Base-by-base conservation (phyloP, 2,797 vertebrate species). In the Rhinophrynus dorsalis region DNA sequence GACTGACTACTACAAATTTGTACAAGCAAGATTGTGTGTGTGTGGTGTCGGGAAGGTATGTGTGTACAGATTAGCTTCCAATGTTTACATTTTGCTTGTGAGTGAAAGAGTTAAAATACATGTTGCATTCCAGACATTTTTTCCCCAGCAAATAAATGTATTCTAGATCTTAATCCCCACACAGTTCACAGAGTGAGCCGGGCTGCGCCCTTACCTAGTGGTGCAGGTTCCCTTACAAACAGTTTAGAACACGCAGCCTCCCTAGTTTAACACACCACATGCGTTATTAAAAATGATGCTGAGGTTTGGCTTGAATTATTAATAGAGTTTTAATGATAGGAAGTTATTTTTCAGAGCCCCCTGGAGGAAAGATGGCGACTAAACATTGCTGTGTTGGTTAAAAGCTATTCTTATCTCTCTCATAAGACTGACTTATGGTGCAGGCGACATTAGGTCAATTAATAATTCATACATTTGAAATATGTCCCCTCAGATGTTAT, bases 401-500 rank as follows among this genome's bases (percentile, higher is more conserved):
- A 81, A 85, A 83, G 81, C 81, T 81, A 76, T 84, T 84, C 82
- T 81, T 81, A 70, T 83, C 81, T 75, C 71, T 79, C 20, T 52
- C 40, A 75, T 26, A 78, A 87, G 85, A 74, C 63, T 54, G 67
- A 72, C 61, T 80, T 68, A 75, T 1, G 79, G 71, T 77, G 42
- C 74, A 55, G 78, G 88, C 84, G 82, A 89, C 83, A 77, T 66
- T 71, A 78, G 77, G 74, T 61, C 64, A 74, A 83, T 93, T 78
- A 89, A 90, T 92, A 86, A 92, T 92, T 89, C 83, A 92, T 83
- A 62, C 83, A 80, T 80, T 86, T 87, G 84, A 81, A 83, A 86
- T 55, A 56, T 52, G 80, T 83, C 78, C 79, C 76, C 75, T 50
- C 65, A 79, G 51, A 76, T 78, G 60, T 56, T 38, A 51, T 0